A percentile compares a stretch with the other conserved stretches of the same genome.
phyloP scores from a whole-genome alignment of 2,113 vertebrate species.

The Gnathonemus echidnorhynchus region DNA sequence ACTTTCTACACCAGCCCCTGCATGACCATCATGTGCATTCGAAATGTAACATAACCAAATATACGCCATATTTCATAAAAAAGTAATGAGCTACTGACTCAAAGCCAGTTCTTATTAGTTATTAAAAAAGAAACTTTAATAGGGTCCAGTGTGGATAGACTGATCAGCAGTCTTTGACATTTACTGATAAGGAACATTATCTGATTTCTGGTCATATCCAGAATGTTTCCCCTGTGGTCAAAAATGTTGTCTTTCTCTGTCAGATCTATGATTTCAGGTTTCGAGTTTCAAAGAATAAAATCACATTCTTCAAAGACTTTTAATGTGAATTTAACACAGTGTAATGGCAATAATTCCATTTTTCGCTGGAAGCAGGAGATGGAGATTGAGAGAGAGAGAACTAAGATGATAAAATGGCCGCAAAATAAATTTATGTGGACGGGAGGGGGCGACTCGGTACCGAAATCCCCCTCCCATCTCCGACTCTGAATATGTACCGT shows the following conservation, averaged over 20 bases:
- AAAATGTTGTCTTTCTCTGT: neutral
- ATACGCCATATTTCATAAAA: neutral
- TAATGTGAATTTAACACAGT: neutral
- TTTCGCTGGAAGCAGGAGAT: neutral
- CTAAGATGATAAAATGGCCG: neutral
- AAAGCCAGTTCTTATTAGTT: neutral
- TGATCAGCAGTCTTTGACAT: neutral
- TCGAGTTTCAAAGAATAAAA: neutral
- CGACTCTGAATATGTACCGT: neutral
- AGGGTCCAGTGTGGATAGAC: neutral
- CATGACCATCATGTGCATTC: neutral
- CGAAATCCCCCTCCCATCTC: neutral
- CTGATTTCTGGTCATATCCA: neutral
- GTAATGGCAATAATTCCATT: neutral
- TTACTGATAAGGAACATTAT: neutral
- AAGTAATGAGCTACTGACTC: neutral
- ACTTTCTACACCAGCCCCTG: neutral
- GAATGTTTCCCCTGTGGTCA: neutral
- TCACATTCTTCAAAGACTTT: neutral
- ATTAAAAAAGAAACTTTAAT: neutral
- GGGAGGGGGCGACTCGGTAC: neutral
- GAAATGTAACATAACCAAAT: neutral
- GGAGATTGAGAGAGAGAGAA: neutral
- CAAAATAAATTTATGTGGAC: neutral
- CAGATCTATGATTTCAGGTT: neutral